Conservation (phyloP, 1,140 invertebrate genomes). For the Homalodisca vitripennis region DNA sequence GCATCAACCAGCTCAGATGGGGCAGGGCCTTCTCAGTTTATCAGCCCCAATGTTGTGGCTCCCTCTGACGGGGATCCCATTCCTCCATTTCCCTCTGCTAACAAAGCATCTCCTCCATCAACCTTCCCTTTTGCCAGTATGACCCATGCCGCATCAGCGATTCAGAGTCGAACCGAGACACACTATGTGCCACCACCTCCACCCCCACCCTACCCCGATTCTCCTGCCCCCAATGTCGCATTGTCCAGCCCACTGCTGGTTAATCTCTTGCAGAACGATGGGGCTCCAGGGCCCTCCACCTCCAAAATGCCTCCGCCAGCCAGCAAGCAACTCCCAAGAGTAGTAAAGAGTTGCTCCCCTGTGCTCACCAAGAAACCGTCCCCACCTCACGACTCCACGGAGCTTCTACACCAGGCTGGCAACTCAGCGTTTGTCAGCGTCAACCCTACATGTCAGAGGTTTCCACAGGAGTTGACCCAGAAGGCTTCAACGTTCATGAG, state of each 20-base stretch:
- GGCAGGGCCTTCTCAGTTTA: conserved; percentile 55
- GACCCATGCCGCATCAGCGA: conserved; percentile 74
- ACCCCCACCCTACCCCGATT: conserved; percentile 52
- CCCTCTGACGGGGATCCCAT: conserved; percentile 54
- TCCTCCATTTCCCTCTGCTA: conserved; percentile 49
- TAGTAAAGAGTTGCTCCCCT: conserved; percentile 47
- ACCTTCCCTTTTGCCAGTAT: conserved; percentile 87
- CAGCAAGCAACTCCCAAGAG: conserved; percentile 46
- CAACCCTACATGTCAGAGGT: conserved; percentile 24
- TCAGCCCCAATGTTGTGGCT: conserved; percentile 80
- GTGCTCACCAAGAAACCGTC: not conserved
- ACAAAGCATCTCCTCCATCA: conserved; percentile 28
- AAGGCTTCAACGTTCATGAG: conserved; percentile 5
- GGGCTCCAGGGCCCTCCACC: conserved; percentile 46
- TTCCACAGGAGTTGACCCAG: not conserved
- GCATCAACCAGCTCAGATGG: conserved; percentile 50
- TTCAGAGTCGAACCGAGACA: conserved; percentile 49
- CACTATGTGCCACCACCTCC: conserved; percentile 51
- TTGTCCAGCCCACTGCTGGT: conserved; percentile 87
- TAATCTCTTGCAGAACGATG: conserved; percentile 87
- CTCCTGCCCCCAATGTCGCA: conserved; percentile 53
- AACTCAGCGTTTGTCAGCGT: conserved; percentile 34
- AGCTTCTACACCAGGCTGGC: conserved; percentile 9
- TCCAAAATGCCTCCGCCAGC: conserved; percentile 47
- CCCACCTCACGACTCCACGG: not conserved